These are phyloP conservation scores for Xenopus petersii DNA, from an alignment of 2,797 vertebrate genomes.

Conservation along the genomic window DNA sequence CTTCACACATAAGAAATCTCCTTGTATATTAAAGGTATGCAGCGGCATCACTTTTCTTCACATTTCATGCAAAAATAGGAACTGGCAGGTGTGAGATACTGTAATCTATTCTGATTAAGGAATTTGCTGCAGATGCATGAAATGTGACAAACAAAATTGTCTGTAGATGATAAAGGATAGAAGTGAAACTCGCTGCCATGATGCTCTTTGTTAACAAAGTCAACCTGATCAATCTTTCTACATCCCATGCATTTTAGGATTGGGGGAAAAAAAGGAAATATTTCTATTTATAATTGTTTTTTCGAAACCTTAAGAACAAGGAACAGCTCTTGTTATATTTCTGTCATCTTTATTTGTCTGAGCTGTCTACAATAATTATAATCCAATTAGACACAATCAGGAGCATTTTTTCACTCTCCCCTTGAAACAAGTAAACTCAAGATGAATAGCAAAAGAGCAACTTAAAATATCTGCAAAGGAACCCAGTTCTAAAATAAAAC, in stretches of 20 bases:
- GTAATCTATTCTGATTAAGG: conserved; percentile 40
- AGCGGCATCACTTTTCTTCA: conserved; percentile 18
- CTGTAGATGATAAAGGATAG: conserved; percentile 23
- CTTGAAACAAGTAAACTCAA: too few species aligned
- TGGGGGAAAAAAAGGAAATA: conserved; percentile 3
- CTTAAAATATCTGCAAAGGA: too few species aligned
- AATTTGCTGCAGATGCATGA: conserved; percentile 39
- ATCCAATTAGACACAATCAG: too few species aligned
- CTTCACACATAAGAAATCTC: neutral
- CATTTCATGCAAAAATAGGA: conserved; percentile 33
- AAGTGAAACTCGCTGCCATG: neutral
- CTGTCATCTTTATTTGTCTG: too few species aligned
- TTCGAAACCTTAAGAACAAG: too few species aligned
- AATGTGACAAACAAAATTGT: conserved; percentile 43
- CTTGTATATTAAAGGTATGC: neutral
- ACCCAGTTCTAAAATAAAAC: too few species aligned
- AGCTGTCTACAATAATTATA: too few species aligned
- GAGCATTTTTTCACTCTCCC: too few species aligned
- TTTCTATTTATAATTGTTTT: too few species aligned
- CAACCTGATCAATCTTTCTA: conserved; percentile 23
- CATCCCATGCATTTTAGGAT: conserved; percentile 9
- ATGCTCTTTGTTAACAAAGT: conserved; percentile 25
- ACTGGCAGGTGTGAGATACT: conserved; percentile 30
- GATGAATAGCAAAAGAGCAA: too few species aligned
- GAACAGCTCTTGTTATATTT: too few species aligned